Evolutionary conservation across 2,797 vertebrate species (phyloP), one percentile per base, ranked within the genome.

Genomic region (Bovichtus variegatus): DNA sequence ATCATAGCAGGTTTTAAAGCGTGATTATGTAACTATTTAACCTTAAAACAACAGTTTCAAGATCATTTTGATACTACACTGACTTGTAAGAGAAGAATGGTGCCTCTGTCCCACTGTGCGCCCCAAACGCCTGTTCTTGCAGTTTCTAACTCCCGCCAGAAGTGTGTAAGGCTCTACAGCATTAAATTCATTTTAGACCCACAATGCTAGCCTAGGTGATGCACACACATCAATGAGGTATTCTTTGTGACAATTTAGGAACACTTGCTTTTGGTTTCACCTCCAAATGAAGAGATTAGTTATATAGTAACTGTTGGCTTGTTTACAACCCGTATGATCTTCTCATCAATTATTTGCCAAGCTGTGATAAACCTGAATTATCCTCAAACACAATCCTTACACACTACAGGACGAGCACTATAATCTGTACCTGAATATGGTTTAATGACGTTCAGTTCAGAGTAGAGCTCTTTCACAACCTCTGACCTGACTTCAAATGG

Each of bases 381-480:
- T 61, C 6, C 18, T 60, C 66, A 21, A 34, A 47, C 51, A 54
- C 2, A 53, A 51, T 60, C 12, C 27, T 40, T 38, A 63, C 21
- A 59, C 11, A 50, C 11, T 36, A 64, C 1, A 62, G 2, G 41
- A 61, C 1, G 41, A 46, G 50, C 31, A 36, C 7, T 38, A 25
- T 16, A 41, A 58, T 13, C 18, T 10, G 6, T 65, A 89, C 74
- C 88, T 87, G 84, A 74, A 0, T 92, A 80, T 6, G 92, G 88
- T 83, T 96, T 96, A 40, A 97, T 69, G 41, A 95, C 4, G 0
- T 92, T 97, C 60, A 98, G 95, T 40, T 97, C 96, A 0, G 96
- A 97, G 90, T 98, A 97, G 61, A 97, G 96, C 88, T 97, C 97
- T 76, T 97, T 97, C 64, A 97, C 96, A 0, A 97, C 95, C 38